A percentile compares a stretch with the other conserved stretches of the same genome.
Conservation (phyloP, 2,113 vertebrate genomes). For the Acrocephalus kingi region DNA sequence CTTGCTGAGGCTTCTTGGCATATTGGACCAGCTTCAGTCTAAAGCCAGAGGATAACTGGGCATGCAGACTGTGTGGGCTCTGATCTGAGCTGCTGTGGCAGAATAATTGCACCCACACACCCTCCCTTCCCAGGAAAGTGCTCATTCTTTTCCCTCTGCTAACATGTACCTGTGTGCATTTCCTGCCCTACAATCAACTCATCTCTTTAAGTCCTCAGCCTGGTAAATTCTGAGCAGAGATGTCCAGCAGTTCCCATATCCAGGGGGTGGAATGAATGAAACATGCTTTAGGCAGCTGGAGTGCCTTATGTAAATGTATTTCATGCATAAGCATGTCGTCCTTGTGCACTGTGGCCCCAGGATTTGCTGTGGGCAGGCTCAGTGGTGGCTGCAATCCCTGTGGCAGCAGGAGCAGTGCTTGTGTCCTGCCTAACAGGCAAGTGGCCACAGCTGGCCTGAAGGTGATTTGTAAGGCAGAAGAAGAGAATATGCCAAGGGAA, state of each 20-base stretch:
- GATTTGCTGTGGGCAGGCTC: background rate
- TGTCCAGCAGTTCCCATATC: background rate
- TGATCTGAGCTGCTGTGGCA: background rate
- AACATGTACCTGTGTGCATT: accelerated
- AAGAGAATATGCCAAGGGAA: background rate
- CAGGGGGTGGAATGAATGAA: background rate
- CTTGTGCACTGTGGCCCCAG: background rate
- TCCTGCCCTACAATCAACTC: background rate
- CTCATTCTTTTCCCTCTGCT: accelerated
- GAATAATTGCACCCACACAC: background rate
- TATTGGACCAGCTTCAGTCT: background rate
- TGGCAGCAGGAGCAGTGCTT: background rate
- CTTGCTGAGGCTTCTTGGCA: background rate
- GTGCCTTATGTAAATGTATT: background rate
- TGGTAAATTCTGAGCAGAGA: background rate
- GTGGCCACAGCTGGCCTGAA: background rate
- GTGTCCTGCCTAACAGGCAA: background rate
- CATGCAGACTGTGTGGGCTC: background rate
- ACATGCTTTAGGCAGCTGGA: background rate
- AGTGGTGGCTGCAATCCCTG: background rate
- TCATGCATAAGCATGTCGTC: accelerated
- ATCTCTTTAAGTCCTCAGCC: background rate
- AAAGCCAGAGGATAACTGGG: background rate
- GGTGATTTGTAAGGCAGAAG: background rate
- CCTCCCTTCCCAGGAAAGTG: background rate